phyloP scores from a whole-genome alignment of 2,888 invertebrate genomes.

The Zootermopsis nevadensis region DNA sequence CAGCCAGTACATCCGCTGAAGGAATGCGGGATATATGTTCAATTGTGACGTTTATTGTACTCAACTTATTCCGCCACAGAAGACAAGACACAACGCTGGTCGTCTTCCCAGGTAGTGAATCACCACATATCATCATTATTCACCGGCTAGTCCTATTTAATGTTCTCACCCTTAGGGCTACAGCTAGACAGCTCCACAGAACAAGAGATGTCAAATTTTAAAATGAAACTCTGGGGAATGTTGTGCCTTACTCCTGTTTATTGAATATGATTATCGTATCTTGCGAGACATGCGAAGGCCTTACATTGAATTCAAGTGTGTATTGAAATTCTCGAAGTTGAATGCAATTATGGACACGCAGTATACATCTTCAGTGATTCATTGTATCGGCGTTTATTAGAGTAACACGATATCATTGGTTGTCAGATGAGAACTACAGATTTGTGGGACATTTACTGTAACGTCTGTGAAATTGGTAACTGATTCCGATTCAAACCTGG shows the following conservation, averaged over 20 bases:
- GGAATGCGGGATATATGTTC: background rate
- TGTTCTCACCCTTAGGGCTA: background rate
- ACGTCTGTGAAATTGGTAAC: no score
- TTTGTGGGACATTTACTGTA: no score
- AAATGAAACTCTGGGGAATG: background rate
- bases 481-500: no score
- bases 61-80: background rate
- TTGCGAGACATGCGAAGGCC: background rate
- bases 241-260: background rate
- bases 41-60: background rate
- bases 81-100: background rate
- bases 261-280: background rate
- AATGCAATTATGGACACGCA: background rate
- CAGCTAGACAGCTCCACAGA: background rate
- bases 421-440: no score
- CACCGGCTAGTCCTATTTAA: background rate
- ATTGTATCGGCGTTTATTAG: no score
- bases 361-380: background rate
- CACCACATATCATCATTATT: background rate
- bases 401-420: no score
- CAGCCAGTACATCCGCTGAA: background rate
- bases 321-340: background rate
- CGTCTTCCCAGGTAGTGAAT: background rate
- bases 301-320: background rate
- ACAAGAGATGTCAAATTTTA: constrained; percentile 5